These are phyloP conservation scores for Cyprinella venusta DNA, from an alignment of 2,797 vertebrate species.

Conservation along the genomic window DNA sequence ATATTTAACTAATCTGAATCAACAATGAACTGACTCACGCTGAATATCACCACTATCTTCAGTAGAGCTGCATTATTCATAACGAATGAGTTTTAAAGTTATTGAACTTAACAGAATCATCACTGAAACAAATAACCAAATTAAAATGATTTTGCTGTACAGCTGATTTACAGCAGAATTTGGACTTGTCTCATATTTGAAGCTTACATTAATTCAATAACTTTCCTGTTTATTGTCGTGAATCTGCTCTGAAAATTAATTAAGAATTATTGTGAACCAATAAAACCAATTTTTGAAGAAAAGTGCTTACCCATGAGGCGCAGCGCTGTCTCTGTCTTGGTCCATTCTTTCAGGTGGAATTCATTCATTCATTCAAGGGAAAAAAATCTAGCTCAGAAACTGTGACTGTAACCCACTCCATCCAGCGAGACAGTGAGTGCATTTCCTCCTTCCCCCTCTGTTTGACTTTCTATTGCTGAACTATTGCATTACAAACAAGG, in stretches of 20 bases:
- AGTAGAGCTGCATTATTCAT: background rate
- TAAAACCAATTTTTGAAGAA: background rate
- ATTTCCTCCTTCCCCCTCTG: slow-evolving; percentile 51
- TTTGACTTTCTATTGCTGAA: slow-evolving; percentile 63
- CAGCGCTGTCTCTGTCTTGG: slow-evolving; percentile 46
- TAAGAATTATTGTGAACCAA: too few relatives aligned
- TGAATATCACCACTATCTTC: background rate
- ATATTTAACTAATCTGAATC: background rate
- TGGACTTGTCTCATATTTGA: background rate
- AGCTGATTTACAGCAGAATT: background rate
- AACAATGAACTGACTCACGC: background rate
- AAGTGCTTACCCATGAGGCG: slow-evolving; percentile 61
- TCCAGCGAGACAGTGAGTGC: slow-evolving; percentile 5
- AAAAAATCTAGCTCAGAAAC: background rate
- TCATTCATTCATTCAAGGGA: background rate
- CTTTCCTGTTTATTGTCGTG: background rate
- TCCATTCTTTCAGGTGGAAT: slow-evolving; percentile 55
- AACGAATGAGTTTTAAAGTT: background rate
- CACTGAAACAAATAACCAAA: background rate
- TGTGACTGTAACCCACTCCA: background rate
- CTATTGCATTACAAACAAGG: slow-evolving; percentile 53
- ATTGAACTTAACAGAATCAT: background rate
- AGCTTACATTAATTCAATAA: background rate
- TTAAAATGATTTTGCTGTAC: background rate
- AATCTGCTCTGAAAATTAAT: background rate